Base-by-base conservation (phyloP, 1,140 invertebrate species). In the Riptortus pedestris region DNA sequence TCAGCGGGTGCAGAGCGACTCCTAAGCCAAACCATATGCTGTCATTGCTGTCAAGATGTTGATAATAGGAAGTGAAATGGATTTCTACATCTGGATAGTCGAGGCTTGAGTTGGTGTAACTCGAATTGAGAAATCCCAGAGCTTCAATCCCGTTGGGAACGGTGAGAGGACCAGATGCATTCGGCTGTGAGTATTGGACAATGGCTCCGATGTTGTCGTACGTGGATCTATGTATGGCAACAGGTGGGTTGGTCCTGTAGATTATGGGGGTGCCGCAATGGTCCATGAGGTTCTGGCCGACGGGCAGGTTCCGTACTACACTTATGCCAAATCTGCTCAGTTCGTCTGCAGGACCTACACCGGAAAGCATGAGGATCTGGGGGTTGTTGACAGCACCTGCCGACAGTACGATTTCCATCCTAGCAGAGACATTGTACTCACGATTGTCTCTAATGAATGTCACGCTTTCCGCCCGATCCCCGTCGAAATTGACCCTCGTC, bases 341-440 rank as follows among this genome's bases (percentile, higher is more conserved):
- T 14, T 85, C 77, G 33, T 80, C 72, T 31, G 73, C 77, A 2
- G 85, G 83, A 0, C 85, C 86, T 9, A 88, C 77, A 1, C 86
- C 86, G 0, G 85, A 86, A 1, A 88, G 72, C 81, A 88, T 82
- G 14, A 90, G 74, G 3, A 90, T 68, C 69, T 89, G 85, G 0
- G 87, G 82, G 2, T 85, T 83, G 59, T 85, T 84, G 45, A 88
- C 80, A 0, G 84, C 77, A 0, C 87, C 87, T n/a, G 81, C 84
- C 29, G 81, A 78, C n/a, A 89, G 68, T 57, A 90, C 80, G 0
- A 89, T 78, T 73, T 88, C 86, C 60, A 80, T 82, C 22, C 18
- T 58, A 68, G 31, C 70, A 63, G 0, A 74, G 1, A 67, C 65
- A 24, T 47, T 62, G 11, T 58, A 47, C 20, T 45, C 60, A 1